Evolutionary conservation across 1,140 invertebrate genomes (phyloP).

Genomic region (Caenorhabditis brenneri): DNA sequence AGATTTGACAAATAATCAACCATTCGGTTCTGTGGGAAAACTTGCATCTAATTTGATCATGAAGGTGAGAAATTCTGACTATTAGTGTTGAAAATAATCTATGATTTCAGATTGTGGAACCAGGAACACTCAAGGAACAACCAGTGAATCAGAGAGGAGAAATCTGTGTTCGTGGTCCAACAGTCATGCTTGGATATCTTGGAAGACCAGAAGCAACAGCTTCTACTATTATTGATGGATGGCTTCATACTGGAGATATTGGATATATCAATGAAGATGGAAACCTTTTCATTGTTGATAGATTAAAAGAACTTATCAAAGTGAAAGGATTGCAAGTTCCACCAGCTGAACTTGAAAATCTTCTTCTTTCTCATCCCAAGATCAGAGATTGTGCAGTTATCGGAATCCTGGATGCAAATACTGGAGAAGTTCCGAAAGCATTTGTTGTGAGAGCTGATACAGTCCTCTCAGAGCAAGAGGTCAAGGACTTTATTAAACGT

Average conservation of each 20-base stretch:
- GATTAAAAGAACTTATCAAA: too few species aligned
- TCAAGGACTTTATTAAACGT: constrained; percentile 48
- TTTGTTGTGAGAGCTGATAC: constrained; percentile 75
- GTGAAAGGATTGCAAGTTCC: constrained; percentile 83
- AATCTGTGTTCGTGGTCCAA: too few species aligned
- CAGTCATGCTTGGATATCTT: too few species aligned
- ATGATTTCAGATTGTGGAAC: constrained; percentile 68
- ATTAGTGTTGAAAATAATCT: too few species aligned
- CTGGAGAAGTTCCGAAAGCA: constrained; percentile 80
- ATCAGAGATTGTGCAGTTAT: constrained; percentile 82
- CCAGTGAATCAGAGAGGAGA: too few species aligned
- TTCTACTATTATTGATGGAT: too few species aligned
- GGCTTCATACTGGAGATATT: too few species aligned
- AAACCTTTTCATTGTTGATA: too few species aligned
- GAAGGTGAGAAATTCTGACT: constrained; percentile 77
- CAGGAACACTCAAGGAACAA: constrained; percentile 60
- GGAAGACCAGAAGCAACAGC: too few species aligned
- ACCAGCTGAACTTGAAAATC: constrained; percentile 82
- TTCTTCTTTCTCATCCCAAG: constrained; percentile 78
- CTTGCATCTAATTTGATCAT: constrained; percentile 76
- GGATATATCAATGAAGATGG: too few species aligned
- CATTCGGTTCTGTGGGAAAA: too few species aligned
- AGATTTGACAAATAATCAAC: too few species aligned
- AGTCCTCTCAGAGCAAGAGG: constrained; percentile 17
- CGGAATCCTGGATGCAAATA: constrained; percentile 78